Percentiles rank a stretch among this genome's conserved stretches.
Evolutionary conservation across 1,140 invertebrate genomes (phyloP).

Genomic region (Trichonephila clavata): DNA sequence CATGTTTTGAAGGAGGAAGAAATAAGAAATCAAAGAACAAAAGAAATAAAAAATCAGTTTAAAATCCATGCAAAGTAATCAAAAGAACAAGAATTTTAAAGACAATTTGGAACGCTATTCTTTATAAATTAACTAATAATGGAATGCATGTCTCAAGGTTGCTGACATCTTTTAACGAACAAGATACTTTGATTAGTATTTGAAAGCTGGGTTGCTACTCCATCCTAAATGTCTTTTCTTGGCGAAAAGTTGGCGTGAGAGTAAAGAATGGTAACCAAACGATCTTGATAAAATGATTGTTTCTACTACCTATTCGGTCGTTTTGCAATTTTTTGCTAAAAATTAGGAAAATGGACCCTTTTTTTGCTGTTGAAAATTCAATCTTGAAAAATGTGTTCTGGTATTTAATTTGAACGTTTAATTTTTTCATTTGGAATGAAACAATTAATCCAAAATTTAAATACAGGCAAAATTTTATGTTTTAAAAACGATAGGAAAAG

Average conservation of each 20-base stretch:
- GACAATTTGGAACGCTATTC: slow-evolving; percentile 65
- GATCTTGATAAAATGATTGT: too few species aligned
- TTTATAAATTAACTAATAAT: slow-evolving; percentile 76
- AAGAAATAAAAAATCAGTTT: slow-evolving; percentile 56
- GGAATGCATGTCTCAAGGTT: slow-evolving; percentile 63
- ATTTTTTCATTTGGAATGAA: too few species aligned
- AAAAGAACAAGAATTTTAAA: slow-evolving; percentile 68
- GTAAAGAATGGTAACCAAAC: too few species aligned
- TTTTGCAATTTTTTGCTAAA: too few species aligned
- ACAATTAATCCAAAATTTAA: too few species aligned
- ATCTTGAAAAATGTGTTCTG: too few species aligned
- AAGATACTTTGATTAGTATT: slow-evolving; percentile 76
- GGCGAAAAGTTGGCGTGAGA: slow-evolving; percentile 25
- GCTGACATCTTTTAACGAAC: slow-evolving; percentile 72
- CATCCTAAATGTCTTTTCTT: neutral
- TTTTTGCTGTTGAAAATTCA: too few species aligned
- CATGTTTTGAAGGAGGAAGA: slow-evolving; percentile 30
- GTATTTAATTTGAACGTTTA: too few species aligned
- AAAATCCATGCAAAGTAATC: slow-evolving; percentile 70
- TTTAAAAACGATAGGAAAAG: too few species aligned
- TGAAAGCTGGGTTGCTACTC: slow-evolving; percentile 49
- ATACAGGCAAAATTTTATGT: too few species aligned
- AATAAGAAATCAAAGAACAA: slow-evolving; percentile 46
- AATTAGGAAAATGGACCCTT: too few species aligned
- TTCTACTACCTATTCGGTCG: too few species aligned